Evolutionary conservation across 2,888 invertebrate genomes (phyloP).

Genomic region (Eubasilissa splendida): DNA sequence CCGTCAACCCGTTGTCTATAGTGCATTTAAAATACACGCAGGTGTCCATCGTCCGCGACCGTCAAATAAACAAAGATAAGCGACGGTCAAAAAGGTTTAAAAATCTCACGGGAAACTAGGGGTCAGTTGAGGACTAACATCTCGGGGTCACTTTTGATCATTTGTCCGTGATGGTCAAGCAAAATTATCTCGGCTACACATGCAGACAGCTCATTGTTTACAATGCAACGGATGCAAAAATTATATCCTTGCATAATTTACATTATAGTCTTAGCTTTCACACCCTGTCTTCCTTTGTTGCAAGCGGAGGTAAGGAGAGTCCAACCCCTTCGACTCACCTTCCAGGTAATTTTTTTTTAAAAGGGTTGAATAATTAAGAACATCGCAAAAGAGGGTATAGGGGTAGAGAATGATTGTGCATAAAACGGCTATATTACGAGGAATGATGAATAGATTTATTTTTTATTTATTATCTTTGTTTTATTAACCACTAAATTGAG

Average conservation of each 20-base stretch:
- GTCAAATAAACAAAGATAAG: conserved; percentile 18
- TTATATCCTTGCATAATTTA: conserved; percentile 49
- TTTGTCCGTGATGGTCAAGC: conserved; percentile 43
- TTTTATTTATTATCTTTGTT: no score
- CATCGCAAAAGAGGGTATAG: neutral
- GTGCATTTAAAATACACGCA: neutral
- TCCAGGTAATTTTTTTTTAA: conserved; percentile 6
- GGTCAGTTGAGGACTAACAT: conserved; percentile 10
- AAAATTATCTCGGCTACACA: conserved; percentile 22
- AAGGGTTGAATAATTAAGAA: neutral
- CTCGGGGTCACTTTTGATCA: conserved; percentile 4
- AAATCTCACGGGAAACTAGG: conserved; percentile 34
- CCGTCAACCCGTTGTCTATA: neutral
- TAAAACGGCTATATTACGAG: neutral
- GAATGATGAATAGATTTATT: no score
- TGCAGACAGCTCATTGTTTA: conserved; percentile 47
- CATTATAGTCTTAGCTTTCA: conserved; percentile 1
- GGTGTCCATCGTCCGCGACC: conserved; percentile 4
- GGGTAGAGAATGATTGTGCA: neutral
- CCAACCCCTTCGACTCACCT: neutral
- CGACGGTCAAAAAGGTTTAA: neutral
- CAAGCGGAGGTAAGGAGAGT: neutral
- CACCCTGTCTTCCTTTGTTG: conserved; percentile 31
- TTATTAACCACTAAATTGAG: no score
- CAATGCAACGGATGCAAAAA: conserved; percentile 44